Conservation (phyloP, 2,888 invertebrate genomes). For the Drosophila dives region DNA sequence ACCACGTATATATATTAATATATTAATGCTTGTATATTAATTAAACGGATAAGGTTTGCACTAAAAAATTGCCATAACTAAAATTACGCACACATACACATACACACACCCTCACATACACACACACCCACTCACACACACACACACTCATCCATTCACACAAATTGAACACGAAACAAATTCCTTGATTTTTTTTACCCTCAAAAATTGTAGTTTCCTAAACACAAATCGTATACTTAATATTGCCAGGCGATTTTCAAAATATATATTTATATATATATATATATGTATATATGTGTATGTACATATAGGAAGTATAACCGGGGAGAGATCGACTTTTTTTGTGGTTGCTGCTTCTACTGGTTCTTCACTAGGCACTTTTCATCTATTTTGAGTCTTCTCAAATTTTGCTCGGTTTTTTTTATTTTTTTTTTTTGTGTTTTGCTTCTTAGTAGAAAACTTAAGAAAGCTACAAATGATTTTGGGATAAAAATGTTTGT, state of each 20-base stretch:
- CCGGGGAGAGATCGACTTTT: slow-evolving; percentile 10
- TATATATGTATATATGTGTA: neutral
- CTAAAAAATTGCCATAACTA: slow-evolving; percentile 49
- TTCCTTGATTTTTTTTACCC: slow-evolving; percentile 22
- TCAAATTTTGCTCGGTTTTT: neutral
- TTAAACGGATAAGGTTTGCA: slow-evolving; percentile 42
- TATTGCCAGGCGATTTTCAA: slow-evolving; percentile 40
- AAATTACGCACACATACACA: slow-evolving; percentile 15
- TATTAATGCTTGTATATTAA: slow-evolving; percentile 14
- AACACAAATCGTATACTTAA: slow-evolving; percentile 51
- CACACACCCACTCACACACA: neutral
- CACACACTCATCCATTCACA: neutral
- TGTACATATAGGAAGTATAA: neutral
- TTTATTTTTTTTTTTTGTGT: neutral
- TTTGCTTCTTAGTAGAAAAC: slow-evolving; percentile 15
- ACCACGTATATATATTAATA: slow-evolving; percentile 17
- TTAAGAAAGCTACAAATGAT: slow-evolving; percentile 31
- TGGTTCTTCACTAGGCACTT: slow-evolving; percentile 70
- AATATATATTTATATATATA: slow-evolving; percentile 1
- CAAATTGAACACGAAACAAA: slow-evolving; percentile 49
- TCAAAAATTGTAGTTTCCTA: neutral
- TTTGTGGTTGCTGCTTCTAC: slow-evolving; percentile 9
- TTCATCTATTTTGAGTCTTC: slow-evolving; percentile 38
- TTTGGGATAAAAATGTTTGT: neutral
- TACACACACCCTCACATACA: neutral